Conservation (phyloP, 2,888 invertebrate genomes). For the Plagiodera versicolora region DNA sequence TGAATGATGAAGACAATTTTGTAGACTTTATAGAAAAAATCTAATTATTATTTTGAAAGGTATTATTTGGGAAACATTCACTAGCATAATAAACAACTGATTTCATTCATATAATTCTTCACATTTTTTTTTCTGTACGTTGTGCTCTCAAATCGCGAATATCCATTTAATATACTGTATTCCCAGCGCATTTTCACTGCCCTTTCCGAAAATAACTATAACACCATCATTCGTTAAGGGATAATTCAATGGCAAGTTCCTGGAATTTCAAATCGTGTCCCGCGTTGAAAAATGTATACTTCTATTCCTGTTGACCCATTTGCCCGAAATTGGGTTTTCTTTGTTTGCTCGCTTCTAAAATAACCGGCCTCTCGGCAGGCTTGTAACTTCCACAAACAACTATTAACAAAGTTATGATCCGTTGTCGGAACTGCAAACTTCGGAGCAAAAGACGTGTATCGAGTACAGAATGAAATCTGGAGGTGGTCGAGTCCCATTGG, state of each 20-base stretch:
- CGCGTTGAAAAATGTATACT: not conserved
- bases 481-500: not conserved
- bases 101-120: too few species aligned
- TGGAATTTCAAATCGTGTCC: not conserved
- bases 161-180: too few species aligned
- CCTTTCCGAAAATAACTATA: too few species aligned
- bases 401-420: slow-evolving; percentile 37
- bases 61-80: too few species aligned
- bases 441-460: slow-evolving; percentile 25
- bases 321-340: not conserved
- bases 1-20: too few species aligned
- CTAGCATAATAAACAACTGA: too few species aligned
- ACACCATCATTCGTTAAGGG: too few species aligned
- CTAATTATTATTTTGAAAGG: too few species aligned
- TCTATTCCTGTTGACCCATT: not conserved
- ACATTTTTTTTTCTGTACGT: too few species aligned
- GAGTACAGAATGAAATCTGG: slow-evolving; percentile 14
- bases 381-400: slow-evolving; percentile 22
- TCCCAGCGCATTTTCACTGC: too few species aligned
- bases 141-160: too few species aligned
- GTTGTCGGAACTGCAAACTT: slow-evolving; percentile 16
- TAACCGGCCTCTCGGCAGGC: not conserved
- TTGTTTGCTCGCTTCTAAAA: not conserved
- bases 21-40: too few species aligned
- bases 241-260: not conserved